These are phyloP conservation scores for Pluvianellus socialis DNA, from an alignment of 2,113 vertebrate species.

Conservation along the genomic window DNA sequence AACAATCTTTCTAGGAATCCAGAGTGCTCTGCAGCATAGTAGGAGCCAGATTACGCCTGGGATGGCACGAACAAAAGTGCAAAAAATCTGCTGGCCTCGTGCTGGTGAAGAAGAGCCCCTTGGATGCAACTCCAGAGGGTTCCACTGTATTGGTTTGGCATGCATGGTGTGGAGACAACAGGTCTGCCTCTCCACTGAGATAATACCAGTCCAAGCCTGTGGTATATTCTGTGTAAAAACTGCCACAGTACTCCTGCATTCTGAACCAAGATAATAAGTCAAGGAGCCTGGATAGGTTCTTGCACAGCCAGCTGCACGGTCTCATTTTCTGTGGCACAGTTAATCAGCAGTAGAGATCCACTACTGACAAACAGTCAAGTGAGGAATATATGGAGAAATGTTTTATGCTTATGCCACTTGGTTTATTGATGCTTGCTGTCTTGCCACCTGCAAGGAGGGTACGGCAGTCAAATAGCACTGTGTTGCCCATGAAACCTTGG, in stretches of 20 bases:
- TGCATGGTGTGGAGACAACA: not conserved
- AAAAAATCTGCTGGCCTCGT: not conserved
- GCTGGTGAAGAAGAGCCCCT: not conserved
- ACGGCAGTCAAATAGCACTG: not conserved
- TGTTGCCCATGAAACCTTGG: not conserved
- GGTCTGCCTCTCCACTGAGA: not conserved
- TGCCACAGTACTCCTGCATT: not conserved
- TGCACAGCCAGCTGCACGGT: not conserved
- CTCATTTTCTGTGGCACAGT: not conserved
- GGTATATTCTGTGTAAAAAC: not conserved
- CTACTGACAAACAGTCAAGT: not conserved
- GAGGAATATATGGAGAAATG: not conserved
- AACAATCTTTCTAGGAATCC: slow-evolving; percentile 35
- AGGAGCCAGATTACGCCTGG: not conserved
- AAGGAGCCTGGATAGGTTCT: not conserved
- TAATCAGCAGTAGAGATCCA: not conserved
- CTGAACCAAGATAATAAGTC: not conserved
- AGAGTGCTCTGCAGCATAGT: not conserved
- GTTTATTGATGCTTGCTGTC: not conserved
- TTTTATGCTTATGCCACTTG: not conserved
- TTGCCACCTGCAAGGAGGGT: not conserved
- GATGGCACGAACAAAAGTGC: not conserved
- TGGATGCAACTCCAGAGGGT: not conserved
- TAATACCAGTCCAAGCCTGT: not conserved
- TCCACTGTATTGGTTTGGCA: not conserved